Evolutionary conservation across 2,888 invertebrate genomes (phyloP).

Genomic region (Halictus quadricinctus): DNA sequence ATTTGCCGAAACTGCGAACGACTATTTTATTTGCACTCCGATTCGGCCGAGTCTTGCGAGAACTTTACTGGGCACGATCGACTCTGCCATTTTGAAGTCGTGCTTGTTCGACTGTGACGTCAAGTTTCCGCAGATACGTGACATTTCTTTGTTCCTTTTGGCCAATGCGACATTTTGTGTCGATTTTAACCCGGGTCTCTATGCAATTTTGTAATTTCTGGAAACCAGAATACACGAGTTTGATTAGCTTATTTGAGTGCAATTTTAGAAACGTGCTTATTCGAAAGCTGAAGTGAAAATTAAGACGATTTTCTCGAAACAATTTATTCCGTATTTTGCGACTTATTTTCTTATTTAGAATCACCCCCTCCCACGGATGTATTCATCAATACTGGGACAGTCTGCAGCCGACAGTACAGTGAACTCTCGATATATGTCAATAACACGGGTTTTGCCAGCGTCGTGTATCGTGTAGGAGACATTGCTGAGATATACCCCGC

Average conservation of each 20-base stretch:
- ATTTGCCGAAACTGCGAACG: neutral
- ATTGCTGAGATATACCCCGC: too few relatives aligned
- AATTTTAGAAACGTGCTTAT: neutral
- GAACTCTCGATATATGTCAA: too few relatives aligned
- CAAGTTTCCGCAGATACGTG: neutral
- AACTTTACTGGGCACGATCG: neutral
- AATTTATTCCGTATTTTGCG: too few relatives aligned
- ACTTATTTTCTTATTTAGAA: neutral
- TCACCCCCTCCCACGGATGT: too few relatives aligned
- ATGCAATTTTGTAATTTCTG: neutral
- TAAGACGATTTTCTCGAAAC: neutral
- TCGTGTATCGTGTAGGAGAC: too few relatives aligned
- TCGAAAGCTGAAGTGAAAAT: too few relatives aligned
- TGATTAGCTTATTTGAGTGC: neutral
- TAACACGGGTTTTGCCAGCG: too few relatives aligned
- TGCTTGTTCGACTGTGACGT: neutral
- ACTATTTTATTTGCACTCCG: neutral
- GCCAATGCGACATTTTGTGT: neutral
- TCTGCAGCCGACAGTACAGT: too few relatives aligned
- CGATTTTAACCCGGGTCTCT: neutral
- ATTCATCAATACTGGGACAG: too few relatives aligned
- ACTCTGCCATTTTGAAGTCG: neutral
- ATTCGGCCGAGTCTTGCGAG: neutral
- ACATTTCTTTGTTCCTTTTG: neutral
- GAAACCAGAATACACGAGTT: neutral